Percentiles rank a stretch among this genome's conserved stretches.
Conservation (phyloP, 2,797 vertebrate genomes). For the Hypotaenidia philippensis region DNA sequence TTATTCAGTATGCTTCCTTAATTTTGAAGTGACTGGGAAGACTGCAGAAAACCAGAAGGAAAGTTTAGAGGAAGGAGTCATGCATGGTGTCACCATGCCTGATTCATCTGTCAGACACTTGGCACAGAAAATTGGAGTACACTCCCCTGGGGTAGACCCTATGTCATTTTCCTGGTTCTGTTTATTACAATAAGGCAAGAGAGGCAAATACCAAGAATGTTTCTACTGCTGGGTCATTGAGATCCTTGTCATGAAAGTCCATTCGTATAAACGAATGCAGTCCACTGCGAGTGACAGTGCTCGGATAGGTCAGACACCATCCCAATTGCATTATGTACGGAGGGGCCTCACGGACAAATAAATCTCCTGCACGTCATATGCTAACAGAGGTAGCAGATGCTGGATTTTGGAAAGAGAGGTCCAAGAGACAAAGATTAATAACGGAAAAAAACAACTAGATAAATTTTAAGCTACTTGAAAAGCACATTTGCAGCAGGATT, state of each 20-base stretch:
- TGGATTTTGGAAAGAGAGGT: constrained; percentile 8
- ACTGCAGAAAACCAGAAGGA: neutral
- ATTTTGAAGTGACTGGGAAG: neutral
- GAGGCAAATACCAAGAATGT: neutral
- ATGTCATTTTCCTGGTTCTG: neutral
- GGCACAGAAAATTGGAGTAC: neutral
- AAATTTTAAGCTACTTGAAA: constrained; percentile 24
- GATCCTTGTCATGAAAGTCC: neutral
- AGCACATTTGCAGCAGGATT: neutral
- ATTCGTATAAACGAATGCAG: constrained; percentile 2
- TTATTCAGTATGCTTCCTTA: neutral
- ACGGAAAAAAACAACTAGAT: neutral
- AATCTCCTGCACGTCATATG: neutral
- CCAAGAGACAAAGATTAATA: constrained; percentile 26
- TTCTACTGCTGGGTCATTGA: neutral
- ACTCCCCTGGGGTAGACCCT: neutral
- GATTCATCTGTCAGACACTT: neutral
- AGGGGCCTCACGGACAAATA: neutral
- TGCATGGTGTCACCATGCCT: neutral
- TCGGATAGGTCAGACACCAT: neutral
- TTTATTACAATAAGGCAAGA: neutral
- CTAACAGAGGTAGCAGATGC: constrained; percentile 41
- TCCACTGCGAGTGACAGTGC: neutral
- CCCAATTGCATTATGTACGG: neutral
- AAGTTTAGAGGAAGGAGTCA: neutral